Evolutionary conservation across 1,140 invertebrate genomes (phyloP).

Genomic region (Myzus persicae): DNA sequence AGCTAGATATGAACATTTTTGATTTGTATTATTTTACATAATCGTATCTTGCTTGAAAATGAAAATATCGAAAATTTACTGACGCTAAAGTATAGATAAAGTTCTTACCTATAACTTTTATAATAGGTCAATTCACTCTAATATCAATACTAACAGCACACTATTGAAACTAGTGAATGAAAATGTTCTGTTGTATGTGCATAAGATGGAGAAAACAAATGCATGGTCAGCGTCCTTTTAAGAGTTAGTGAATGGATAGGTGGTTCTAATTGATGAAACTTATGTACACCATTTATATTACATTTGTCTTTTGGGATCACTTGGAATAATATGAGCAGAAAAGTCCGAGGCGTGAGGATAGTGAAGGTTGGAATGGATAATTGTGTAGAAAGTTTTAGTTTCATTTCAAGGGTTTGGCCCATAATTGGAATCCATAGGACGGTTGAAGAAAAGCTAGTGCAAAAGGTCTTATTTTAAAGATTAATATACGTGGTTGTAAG

Average conservation of each 20-base stretch:
- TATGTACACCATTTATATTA: neutral
- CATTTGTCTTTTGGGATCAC: neutral
- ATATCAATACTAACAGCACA: no score
- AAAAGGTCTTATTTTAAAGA: neutral
- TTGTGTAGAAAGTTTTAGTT: neutral
- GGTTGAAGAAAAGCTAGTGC: neutral
- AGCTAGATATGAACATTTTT: no score
- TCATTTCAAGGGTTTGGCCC: neutral
- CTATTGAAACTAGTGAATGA: no score
- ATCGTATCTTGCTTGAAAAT: no score
- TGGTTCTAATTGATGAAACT: neutral
- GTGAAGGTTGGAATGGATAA: neutral
- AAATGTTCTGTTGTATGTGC: no score
- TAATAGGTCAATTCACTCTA: no score
- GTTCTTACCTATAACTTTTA: no score
- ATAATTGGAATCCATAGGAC: neutral
- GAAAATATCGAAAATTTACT: no score
- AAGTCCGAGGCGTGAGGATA: neutral
- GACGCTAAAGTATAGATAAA: no score
- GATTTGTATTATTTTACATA: no score
- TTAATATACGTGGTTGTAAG: neutral
- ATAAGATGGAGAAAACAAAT: no score
- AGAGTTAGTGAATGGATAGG: neutral
- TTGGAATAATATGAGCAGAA: neutral
- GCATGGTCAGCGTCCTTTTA: no score